Evolutionary conservation across 2,113 vertebrate species (phyloP).

Genomic region (Nibea coibor): DNA sequence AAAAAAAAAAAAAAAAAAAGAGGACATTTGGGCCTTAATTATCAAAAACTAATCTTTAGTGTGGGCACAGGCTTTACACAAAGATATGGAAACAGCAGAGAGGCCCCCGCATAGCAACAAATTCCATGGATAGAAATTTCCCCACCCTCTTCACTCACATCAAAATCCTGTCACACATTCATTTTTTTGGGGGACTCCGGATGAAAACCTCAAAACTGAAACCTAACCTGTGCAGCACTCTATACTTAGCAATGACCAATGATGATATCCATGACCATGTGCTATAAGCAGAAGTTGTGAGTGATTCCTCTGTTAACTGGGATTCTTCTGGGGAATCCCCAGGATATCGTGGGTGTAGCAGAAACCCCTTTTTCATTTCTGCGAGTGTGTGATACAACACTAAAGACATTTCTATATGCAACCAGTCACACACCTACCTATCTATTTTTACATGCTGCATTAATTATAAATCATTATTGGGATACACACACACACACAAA

Average conservation of each 20-base stretch:
- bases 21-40: background rate
- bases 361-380: conserved; percentile 21
- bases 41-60: background rate
- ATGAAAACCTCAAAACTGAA: conserved; percentile 46
- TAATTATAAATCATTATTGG: no score
- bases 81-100: conserved; percentile 57
- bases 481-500: background rate
- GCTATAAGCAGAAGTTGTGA: background rate
- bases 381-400: background rate
- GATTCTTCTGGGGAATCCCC: conserved; percentile 68
- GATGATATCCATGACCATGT: conserved; percentile 5
- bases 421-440: no score
- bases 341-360: background rate
- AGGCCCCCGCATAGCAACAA: conserved; percentile 24
- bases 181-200: background rate
- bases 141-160: conserved; percentile 49
- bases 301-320: background rate
- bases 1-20: background rate
- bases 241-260: background rate
- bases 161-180: conserved; percentile 45
- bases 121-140: conserved; percentile 77
- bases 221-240: conserved; percentile 15
- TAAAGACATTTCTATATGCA: background rate
- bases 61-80: background rate
- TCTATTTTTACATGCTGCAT: no score